Base-by-base conservation (phyloP, 2,113 vertebrate species). In the Conger conger region DNA sequence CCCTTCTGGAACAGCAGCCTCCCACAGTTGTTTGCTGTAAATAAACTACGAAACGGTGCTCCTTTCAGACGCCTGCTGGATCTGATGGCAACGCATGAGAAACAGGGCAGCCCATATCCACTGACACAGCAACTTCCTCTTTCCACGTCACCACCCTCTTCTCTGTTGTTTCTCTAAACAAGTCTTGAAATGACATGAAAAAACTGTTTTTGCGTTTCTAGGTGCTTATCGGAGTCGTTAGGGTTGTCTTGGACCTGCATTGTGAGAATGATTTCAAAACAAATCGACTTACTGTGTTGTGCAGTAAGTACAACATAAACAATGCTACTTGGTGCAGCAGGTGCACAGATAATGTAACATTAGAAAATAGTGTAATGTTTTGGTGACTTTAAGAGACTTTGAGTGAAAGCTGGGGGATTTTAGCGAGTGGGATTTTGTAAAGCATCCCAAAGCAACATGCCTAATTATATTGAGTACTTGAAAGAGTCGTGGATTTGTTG, bases 1-100 rank as follows among this genome's bases (percentile, higher is more conserved):
- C 7, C 9, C n/a, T 17, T 77, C 76, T 36, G 23, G 13, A 23
- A 33, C 54, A 4, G 50, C 57, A 1, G 17, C 35, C 81, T 16
- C 54, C 30, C 23, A 37, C 1, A 6, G 18, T 16, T 84, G 42
- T 84, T 84, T 84, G 76, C n/a, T 78, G 83, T 84, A 84, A 84
- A 84, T 42, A 83, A 42, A 83, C n/a, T 33, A 1, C 27, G 11
- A 11, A 27, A 38, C 16, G 33, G 40, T n/a, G n/a, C 3, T n/a
- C 38, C 76, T 78, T 78, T 37, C 73, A 35, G 73, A 33, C 33
- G 33, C 36, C 76, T 38, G 27, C 13, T 42, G 36, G 45, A 42
- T 45, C 82, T 4, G 76, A 36, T 3, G 60, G 20, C 33, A 15
- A 83, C 60, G 5, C 63, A 83, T 36, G 4, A 30, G 60, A 36